Percentiles rank a stretch among this genome's conserved stretches.
Conservation (phyloP, 2,888 invertebrate genomes). For the Mesorhabditis sp. region DNA sequence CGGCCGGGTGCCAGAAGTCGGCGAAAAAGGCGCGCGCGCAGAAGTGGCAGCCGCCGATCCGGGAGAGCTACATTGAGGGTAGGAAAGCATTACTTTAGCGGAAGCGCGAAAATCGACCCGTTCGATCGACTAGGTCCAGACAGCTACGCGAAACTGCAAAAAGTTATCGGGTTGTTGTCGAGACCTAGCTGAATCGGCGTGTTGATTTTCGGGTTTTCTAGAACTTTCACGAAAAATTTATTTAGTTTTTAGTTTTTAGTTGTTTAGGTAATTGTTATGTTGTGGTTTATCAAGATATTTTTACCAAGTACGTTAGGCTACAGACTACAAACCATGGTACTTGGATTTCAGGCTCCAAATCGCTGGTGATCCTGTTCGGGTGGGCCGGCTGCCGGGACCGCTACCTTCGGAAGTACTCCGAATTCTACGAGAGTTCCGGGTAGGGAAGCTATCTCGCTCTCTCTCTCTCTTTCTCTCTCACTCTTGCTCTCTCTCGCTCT, state of each 20-base stretch:
- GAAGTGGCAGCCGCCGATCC: conserved; percentile 5
- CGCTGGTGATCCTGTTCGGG: conserved; percentile 73
- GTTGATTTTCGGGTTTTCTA: too few species aligned
- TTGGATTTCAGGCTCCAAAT: conserved; percentile 24
- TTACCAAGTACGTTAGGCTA: too few species aligned
- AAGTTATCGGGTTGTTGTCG: background rate
- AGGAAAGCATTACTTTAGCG: too few species aligned
- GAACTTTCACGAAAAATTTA: background rate
- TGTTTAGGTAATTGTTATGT: too few species aligned
- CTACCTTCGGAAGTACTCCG: conserved; percentile 75
- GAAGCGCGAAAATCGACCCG: too few species aligned
- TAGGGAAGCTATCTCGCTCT: conserved; percentile 58
- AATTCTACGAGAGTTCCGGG: conserved; percentile 75
- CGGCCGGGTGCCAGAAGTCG: background rate
- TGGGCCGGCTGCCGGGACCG: conserved; percentile 79
- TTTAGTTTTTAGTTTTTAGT: background rate
- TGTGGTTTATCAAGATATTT: too few species aligned
- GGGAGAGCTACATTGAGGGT: conserved; percentile 4
- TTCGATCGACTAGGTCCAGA: background rate
- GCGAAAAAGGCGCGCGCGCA: background rate
- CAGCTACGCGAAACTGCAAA: background rate
- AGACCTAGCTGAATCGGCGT: too few species aligned
- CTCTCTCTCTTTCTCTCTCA: too few species aligned
- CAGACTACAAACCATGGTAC: too few species aligned
- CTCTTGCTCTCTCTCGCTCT: background rate